Percentiles rank a stretch among this genome's conserved stretches.
phyloP scores from a whole-genome alignment of 2,797 vertebrate genomes.

The Halcyon smyrnensis region DNA sequence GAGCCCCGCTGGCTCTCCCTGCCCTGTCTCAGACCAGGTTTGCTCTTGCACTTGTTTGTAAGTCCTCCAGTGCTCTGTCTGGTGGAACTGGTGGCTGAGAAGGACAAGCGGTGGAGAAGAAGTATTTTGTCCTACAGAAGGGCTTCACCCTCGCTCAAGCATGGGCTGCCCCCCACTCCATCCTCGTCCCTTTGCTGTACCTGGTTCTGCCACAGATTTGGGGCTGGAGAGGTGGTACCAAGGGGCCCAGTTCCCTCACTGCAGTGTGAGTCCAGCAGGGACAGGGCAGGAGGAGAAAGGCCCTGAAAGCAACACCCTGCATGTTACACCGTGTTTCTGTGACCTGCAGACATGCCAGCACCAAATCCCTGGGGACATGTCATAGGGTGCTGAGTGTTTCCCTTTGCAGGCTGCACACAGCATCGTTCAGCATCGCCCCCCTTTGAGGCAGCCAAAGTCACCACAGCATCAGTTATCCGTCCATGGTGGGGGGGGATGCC shows the following conservation, averaged over 20 bases:
- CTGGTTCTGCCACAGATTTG: not conserved
- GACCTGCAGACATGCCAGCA: not conserved
- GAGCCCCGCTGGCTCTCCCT: not conserved
- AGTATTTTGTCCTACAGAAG: not conserved
- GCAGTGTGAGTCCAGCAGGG: not conserved
- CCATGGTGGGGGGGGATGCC: not conserved
- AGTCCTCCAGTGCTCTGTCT: not conserved
- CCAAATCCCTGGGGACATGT: not conserved
- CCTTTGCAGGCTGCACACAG: not conserved
- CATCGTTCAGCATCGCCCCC: not conserved
- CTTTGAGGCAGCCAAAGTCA: not conserved
- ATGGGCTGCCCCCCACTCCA: not conserved
- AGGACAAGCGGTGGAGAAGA: fast-evolving
- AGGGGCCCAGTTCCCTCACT: not conserved
- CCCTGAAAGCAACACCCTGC: not conserved
- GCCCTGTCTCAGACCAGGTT: not conserved
- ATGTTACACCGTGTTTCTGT: fast-evolving
- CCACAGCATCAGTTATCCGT: not conserved
- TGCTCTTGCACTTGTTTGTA: not conserved
- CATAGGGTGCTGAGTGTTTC: not conserved
- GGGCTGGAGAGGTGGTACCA: not conserved
- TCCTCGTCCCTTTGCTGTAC: not conserved
- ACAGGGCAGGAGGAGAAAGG: not conserved
- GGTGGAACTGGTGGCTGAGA: not conserved
- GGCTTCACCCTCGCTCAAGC: not conserved